These are phyloP conservation scores for Porites australiensis DNA, from an alignment of 64 coral and sea anemone species.

Conservation along the genomic window DNA sequence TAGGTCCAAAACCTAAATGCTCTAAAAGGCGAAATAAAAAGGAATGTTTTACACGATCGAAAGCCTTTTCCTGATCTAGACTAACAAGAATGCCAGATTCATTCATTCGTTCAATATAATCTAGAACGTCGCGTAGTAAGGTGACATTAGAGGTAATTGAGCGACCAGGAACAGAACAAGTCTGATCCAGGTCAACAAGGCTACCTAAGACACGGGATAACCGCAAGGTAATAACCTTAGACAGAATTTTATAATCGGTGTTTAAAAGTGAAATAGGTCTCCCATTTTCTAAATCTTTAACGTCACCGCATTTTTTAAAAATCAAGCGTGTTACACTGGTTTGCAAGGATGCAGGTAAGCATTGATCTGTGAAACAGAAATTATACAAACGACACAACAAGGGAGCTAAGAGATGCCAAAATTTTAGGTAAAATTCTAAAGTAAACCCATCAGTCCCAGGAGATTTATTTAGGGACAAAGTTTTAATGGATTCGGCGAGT, in stretches of 20 bases:
- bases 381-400: neutral
- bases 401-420: neutral
- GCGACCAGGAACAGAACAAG: no score
- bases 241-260: no score
- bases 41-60: slow-evolving; percentile 5
- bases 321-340: neutral
- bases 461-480: neutral
- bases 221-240: no score
- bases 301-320: neutral
- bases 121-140: neutral
- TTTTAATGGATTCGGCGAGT: neutral
- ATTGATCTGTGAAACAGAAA: neutral
- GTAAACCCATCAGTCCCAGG: neutral
- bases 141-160: no score
- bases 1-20: neutral
- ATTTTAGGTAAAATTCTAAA: neutral
- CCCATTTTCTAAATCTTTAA: neutral
- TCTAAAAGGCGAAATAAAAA: neutral
- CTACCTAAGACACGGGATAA: no score
- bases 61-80: slow-evolving; percentile 37
- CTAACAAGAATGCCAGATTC: neutral
- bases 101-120: neutral
- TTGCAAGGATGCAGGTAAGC: neutral
- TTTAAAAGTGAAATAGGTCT: no score
- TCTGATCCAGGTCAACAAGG: no score